A percentile compares a stretch with the other conserved stretches of the same genome.
These are phyloP conservation scores for Leucania comma DNA, from an alignment of 2,888 invertebrate genomes.

Conservation along the genomic window DNA sequence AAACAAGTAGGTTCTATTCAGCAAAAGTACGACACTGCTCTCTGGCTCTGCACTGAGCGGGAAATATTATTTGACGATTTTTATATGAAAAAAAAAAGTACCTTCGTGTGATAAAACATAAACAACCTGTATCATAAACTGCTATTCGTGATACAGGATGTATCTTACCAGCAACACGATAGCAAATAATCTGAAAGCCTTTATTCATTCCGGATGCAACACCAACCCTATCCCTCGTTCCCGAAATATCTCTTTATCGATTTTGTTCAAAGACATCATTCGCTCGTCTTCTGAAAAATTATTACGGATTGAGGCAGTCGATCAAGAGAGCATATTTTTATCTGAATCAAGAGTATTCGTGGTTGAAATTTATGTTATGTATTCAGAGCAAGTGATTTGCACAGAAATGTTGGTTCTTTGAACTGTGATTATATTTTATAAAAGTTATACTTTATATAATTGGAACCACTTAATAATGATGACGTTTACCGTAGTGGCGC, in stretches of 20 bases:
- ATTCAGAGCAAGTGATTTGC: slow-evolving; percentile 5
- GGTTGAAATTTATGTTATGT: slow-evolving; percentile 15
- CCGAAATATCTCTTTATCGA: slow-evolving; percentile 54
- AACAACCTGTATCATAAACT: too few relatives aligned
- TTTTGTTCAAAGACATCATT: slow-evolving; percentile 30
- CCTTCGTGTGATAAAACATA: too few relatives aligned
- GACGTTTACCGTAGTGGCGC: too few relatives aligned
- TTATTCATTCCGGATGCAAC: slow-evolving; percentile 34
- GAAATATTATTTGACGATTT: too few relatives aligned
- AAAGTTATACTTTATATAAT: neutral
- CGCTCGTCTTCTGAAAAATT: slow-evolving; percentile 22
- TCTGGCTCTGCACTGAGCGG: too few relatives aligned
- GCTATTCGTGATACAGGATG: too few relatives aligned
- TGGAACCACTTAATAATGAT: too few relatives aligned
- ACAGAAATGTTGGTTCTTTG: neutral
- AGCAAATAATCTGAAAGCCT: slow-evolving; percentile 14
- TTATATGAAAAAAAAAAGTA: too few relatives aligned
- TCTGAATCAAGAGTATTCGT: slow-evolving; percentile 12
- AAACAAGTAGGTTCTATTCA: too few relatives aligned
- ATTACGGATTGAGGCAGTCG: slow-evolving; percentile 21
- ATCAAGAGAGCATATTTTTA: slow-evolving; percentile 36
- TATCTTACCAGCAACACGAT: neutral
- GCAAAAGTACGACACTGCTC: too few relatives aligned
- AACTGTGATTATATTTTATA: neutral
- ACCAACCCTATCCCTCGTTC: slow-evolving; percentile 21